Evolutionary conservation across 2,888 invertebrate genomes (phyloP).

Genomic region (Campoletis raptor): DNA sequence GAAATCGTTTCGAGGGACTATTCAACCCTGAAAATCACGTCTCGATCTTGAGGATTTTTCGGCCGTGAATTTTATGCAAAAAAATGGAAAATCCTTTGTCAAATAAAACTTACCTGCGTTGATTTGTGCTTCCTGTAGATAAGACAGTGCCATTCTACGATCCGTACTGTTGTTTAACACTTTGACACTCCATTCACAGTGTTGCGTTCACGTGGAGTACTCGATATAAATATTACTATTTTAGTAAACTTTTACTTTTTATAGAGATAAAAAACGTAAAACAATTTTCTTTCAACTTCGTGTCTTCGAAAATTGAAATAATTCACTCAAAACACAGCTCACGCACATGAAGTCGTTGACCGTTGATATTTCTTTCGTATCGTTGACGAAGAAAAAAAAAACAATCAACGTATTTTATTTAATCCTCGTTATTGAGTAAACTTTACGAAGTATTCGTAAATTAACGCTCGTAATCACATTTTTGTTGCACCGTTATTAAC

Average conservation of each 20-base stretch:
- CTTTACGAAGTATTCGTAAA: background rate
- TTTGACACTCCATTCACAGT: conserved; percentile 80
- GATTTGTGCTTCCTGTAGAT: conserved; percentile 80
- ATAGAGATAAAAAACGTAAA: background rate
- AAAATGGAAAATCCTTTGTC: background rate
- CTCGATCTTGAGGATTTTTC: background rate
- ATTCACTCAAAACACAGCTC: conserved; percentile 18
- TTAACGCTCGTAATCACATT: conserved; percentile 12
- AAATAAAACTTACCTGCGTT: conserved; percentile 79
- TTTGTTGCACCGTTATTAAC: conserved; percentile 18
- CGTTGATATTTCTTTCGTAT: background rate
- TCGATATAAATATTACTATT: background rate
- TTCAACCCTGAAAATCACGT: conserved; percentile 2
- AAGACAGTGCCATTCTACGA: conserved; percentile 83
- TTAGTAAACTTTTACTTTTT: background rate
- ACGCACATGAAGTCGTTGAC: conserved; percentile 18
- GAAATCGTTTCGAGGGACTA: conserved; percentile 15
- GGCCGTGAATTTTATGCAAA: background rate
- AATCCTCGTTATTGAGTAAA: background rate
- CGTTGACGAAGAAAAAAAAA: conserved; percentile 4
- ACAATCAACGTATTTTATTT: background rate
- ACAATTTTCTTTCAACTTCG: background rate
- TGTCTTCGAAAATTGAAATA: background rate
- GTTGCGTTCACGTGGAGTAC: conserved; percentile 8
- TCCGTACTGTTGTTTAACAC: conserved; percentile 77